Percentiles rank a stretch among this genome's conserved stretches.
These are phyloP conservation scores for Mycalesis mineus DNA, from an alignment of 2,888 invertebrate species.

Conservation along the genomic window DNA sequence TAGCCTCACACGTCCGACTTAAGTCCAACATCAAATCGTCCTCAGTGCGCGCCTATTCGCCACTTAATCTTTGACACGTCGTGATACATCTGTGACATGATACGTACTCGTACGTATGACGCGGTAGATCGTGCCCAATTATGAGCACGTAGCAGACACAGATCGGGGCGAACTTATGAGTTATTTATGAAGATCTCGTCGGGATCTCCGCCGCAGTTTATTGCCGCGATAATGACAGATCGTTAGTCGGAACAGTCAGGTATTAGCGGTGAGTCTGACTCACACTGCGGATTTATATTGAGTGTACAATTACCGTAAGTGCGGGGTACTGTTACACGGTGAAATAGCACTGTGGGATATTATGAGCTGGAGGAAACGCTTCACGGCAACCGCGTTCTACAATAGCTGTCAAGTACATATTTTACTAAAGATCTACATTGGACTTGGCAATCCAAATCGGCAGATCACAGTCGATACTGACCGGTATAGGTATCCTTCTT, in stretches of 20 bases:
- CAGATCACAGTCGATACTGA: too few relatives aligned
- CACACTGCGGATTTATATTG: slow-evolving; percentile 2
- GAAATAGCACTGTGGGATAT: too few relatives aligned
- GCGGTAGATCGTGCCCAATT: slow-evolving; percentile 30
- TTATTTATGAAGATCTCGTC: slow-evolving; percentile 40
- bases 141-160: slow-evolving; percentile 11
- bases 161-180: slow-evolving; percentile 34
- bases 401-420: too few relatives aligned
- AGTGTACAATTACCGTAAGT: background rate
- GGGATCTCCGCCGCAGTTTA: slow-evolving; percentile 15
- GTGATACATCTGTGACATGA: slow-evolving; percentile 13
- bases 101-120: slow-evolving; percentile 8
- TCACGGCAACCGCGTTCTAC: too few relatives aligned
- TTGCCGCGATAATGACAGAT: slow-evolving; percentile 22
- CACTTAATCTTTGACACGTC: slow-evolving; percentile 19
- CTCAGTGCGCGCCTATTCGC: background rate
- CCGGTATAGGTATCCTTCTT: too few relatives aligned
- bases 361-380: too few relatives aligned
- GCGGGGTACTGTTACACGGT: background rate
- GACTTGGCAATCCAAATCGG: too few relatives aligned
- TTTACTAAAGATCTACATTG: too few relatives aligned
- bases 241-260: slow-evolving; percentile 12
- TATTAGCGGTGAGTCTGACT: slow-evolving; percentile 3
- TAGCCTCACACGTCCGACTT: too few relatives aligned
- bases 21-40: background rate